A percentile compares a stretch with the other conserved stretches of the same genome.
phyloP scores from a whole-genome alignment of 2,113 vertebrate species.

The Gobio gobio region DNA sequence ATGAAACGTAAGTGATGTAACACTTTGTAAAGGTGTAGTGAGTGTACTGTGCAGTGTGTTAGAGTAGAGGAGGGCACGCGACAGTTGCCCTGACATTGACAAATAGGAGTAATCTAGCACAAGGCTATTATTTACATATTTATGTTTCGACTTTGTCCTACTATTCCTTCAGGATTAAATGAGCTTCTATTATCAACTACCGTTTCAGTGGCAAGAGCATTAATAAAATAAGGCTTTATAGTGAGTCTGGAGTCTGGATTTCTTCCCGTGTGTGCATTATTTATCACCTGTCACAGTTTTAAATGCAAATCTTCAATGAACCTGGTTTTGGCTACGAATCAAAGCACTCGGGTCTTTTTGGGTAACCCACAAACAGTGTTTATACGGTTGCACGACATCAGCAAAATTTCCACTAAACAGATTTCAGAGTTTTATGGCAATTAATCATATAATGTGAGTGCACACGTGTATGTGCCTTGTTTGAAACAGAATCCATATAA shows the following conservation, averaged over 20 bases:
- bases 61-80: conserved; percentile 24
- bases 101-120: conserved; percentile 58
- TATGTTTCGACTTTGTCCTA: conserved; percentile 50
- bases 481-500: conserved; percentile 1
- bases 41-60: neutral
- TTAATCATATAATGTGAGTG: conserved; percentile 23
- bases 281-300: conserved; percentile 46
- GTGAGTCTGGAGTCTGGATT: conserved; percentile 37
- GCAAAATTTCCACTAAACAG: conserved; percentile 6
- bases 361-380: conserved; percentile 15
- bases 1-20: neutral
- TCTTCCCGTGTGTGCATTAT: conserved; percentile 37
- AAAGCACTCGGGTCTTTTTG: conserved; percentile 1
- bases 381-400: conserved; percentile 14
- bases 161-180: conserved; percentile 58
- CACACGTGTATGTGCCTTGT: neutral
- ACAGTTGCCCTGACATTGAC: conserved; percentile 54
- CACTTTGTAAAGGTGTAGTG: neutral
- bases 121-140: conserved; percentile 64
- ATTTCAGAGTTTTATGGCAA: neutral
- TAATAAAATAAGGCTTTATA: conserved; percentile 47
- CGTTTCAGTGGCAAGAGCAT: conserved; percentile 27
- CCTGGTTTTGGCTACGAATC: conserved; percentile 5
- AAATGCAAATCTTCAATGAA: conserved; percentile 42
- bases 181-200: conserved; percentile 55